These are phyloP conservation scores for Ips nitidus DNA, from an alignment of 1,140 invertebrate genomes.

Conservation along the genomic window DNA sequence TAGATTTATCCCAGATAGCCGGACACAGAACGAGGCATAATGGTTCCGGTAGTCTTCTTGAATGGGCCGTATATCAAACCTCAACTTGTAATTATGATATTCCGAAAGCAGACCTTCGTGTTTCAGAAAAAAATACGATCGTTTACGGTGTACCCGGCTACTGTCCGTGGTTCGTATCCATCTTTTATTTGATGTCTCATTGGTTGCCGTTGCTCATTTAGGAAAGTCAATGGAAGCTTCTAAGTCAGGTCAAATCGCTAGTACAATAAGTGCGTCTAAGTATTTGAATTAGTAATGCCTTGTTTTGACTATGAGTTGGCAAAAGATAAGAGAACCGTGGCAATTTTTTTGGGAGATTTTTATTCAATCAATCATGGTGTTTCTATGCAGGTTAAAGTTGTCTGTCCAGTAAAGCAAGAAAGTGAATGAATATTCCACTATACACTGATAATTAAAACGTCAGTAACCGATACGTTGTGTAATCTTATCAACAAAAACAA, in stretches of 20 bases:
- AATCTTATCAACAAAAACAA: too few relatives aligned
- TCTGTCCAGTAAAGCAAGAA: too few relatives aligned
- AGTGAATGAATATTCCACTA: too few relatives aligned
- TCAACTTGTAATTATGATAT: slow-evolving; percentile 43
- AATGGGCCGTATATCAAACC: slow-evolving; percentile 43
- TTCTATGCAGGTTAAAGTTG: too few relatives aligned
- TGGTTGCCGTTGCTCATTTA: background rate
- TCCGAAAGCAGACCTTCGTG: slow-evolving; percentile 31
- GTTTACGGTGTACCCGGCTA: slow-evolving; percentile 22
- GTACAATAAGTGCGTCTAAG: too few relatives aligned
- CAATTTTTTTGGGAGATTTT: too few relatives aligned
- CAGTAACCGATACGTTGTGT: too few relatives aligned
- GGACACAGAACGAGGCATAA: slow-evolving; percentile 36
- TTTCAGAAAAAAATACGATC: slow-evolving; percentile 20
- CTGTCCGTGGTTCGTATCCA: background rate
- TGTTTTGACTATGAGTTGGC: too few relatives aligned
- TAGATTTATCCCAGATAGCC: slow-evolving; percentile 32
- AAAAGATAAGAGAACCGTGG: too few relatives aligned
- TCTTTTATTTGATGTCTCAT: background rate
- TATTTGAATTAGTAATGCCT: too few relatives aligned
- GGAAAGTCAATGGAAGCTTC: background rate
- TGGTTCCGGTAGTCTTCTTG: slow-evolving; percentile 45
- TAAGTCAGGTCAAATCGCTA: background rate
- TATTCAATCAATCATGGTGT: too few relatives aligned
- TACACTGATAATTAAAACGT: too few relatives aligned